Evolutionary conservation across 2,797 vertebrate species (phyloP).

Genomic region (Gobio occitaniae): DNA sequence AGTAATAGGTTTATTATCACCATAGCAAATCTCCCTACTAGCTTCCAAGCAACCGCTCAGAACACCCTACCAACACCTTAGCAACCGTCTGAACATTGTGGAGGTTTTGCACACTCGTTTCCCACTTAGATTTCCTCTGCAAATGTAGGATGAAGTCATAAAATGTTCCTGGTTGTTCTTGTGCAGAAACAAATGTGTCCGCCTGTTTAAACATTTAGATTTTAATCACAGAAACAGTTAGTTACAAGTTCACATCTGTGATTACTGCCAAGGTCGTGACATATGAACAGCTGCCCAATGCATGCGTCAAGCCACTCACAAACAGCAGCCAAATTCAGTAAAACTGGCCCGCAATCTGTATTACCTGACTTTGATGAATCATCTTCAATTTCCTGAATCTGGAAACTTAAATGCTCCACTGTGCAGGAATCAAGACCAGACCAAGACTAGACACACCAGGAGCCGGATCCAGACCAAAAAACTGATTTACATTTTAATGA

Average conservation of each 20-base stretch:
- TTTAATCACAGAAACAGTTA: conserved; percentile 36
- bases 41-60: neutral
- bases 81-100: neutral
- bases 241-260: conserved; percentile 44
- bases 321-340: conserved; percentile 33
- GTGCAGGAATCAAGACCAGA: neutral
- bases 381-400: conserved; percentile 29
- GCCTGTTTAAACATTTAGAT: conserved; percentile 32
- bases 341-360: neutral
- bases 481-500: neutral
- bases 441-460: neutral
- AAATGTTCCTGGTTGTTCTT: conserved; percentile 13
- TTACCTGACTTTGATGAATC: conserved; percentile 33
- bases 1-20: neutral
- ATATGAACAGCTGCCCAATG: conserved; percentile 32
- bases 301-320: neutral
- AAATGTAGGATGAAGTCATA: neutral
- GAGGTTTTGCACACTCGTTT: neutral
- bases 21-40: neutral
- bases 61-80: neutral
- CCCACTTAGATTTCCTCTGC: neutral
- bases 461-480: conserved; percentile 2
- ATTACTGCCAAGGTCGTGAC: conserved; percentile 15
- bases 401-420: conserved; percentile 18
- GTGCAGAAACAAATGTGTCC: conserved; percentile 6